phyloP scores from a whole-genome alignment of 2,888 invertebrate genomes.

The Seira sanloemensis region DNA sequence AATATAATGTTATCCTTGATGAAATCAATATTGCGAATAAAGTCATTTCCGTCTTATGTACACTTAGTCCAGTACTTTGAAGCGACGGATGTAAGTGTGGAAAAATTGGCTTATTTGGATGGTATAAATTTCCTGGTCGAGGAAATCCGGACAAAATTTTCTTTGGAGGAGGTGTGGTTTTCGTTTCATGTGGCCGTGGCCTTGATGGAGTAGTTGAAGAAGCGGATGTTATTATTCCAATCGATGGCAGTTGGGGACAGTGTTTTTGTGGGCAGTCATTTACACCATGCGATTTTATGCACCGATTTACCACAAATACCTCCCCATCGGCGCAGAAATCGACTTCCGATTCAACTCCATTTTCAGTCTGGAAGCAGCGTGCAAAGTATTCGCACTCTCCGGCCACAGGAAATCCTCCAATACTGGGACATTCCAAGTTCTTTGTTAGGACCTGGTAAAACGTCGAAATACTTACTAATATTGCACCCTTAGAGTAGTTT shows the following conservation, averaged over 20 bases:
- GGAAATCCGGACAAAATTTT: neutral
- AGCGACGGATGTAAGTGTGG: too few species aligned
- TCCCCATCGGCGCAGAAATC: conserved; percentile 54
- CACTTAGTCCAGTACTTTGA: too few species aligned
- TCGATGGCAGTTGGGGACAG: conserved; percentile 21
- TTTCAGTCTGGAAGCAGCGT: conserved; percentile 28
- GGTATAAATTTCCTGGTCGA: too few species aligned
- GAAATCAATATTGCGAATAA: too few species aligned
- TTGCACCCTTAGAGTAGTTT: too few species aligned
- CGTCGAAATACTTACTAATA: neutral
- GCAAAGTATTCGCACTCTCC: conserved; percentile 40
- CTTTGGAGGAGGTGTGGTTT: neutral
- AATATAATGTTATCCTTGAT: too few species aligned
- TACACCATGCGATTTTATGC: conserved; percentile 17
- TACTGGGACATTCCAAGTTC: conserved; percentile 44
- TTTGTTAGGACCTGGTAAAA: conserved; percentile 33
- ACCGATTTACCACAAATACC: conserved; percentile 43
- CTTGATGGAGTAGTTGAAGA: too few species aligned
- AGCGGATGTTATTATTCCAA: too few species aligned
- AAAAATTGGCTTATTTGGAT: too few species aligned
- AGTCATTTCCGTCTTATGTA: too few species aligned
- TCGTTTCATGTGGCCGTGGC: too few species aligned
- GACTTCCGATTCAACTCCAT: conserved; percentile 28
- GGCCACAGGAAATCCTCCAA: conserved; percentile 46
- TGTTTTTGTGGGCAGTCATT: conserved; percentile 56